phyloP scores from a whole-genome alignment of 2,797 vertebrate genomes.

The Hippoglossus hippoglossus region DNA sequence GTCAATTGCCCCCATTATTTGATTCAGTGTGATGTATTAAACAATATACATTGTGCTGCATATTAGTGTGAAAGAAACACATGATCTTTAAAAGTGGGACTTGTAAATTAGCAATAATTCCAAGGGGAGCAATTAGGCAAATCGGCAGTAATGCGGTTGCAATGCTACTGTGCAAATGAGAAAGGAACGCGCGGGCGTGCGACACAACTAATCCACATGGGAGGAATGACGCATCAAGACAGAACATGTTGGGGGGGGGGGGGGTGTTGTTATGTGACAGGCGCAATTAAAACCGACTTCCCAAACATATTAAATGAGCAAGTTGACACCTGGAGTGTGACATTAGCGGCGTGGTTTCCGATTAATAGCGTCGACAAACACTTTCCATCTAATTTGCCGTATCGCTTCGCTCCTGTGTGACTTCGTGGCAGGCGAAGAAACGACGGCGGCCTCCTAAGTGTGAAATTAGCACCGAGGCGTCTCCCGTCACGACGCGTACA shows the following conservation, averaged over 20 bases:
- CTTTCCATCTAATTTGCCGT: constrained; percentile 62
- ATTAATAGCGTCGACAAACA: constrained; percentile 51
- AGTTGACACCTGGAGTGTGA: constrained; percentile 30
- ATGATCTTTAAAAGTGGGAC: neutral
- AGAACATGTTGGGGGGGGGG: neutral
- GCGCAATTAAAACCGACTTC: constrained; percentile 48
- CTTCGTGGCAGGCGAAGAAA: neutral
- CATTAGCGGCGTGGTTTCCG: constrained; percentile 46
- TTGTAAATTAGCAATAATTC: constrained; percentile 15
- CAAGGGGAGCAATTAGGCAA: neutral
- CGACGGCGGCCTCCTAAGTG: constrained; percentile 38
- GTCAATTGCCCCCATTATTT: neutral
- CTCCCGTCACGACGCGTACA: constrained; percentile 1
- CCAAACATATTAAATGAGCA: constrained; percentile 47
- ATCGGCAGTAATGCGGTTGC: constrained; percentile 1
- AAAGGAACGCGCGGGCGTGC: neutral
- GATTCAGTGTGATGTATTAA: neutral
- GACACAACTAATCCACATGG: neutral
- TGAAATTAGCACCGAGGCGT: constrained; percentile 67
- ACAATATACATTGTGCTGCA: neutral
- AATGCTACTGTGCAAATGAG: neutral
- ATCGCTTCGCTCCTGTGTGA: constrained; percentile 51
- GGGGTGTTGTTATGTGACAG: constrained; percentile 15
- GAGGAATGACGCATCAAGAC: neutral
- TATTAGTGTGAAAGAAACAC: neutral